These are phyloP conservation scores for Notamacropus eugenii DNA, from an alignment of 2,797 vertebrate genomes.

Conservation along the genomic window DNA sequence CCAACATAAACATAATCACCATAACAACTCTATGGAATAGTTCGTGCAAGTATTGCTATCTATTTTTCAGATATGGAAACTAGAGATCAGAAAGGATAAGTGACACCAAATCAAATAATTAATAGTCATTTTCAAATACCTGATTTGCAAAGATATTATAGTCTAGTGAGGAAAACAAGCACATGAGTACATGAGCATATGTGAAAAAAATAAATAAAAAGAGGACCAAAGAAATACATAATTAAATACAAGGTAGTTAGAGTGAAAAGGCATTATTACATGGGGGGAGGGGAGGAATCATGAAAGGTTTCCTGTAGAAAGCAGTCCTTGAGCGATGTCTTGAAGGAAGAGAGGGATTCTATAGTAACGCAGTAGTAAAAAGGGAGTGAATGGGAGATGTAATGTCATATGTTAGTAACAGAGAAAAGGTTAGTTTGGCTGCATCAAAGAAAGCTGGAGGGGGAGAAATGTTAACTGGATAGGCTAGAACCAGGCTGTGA, in stretches of 20 bases:
- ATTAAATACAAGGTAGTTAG: not conserved
- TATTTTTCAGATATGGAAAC: not conserved
- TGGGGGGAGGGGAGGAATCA: not conserved
- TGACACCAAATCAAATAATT: not conserved
- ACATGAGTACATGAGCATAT: not conserved
- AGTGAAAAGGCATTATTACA: not conserved
- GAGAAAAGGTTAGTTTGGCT: not conserved
- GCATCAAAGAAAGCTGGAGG: not conserved
- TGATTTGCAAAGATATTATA: not conserved
- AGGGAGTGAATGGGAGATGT: not conserved
- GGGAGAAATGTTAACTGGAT: not conserved
- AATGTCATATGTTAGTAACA: not conserved
- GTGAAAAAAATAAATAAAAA: not conserved
- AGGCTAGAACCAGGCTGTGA: not conserved
- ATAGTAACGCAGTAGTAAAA: not conserved
- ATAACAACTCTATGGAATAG: not conserved
- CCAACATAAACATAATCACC: not conserved
- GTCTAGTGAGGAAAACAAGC: not conserved
- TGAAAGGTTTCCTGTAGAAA: not conserved
- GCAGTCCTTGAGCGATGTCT: not conserved
- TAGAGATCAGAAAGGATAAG: not conserved
- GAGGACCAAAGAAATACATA: not conserved
- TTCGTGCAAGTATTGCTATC: not conserved
- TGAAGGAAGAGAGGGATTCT: not conserved
- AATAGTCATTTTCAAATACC: not conserved